Evolutionary conservation across 2,888 invertebrate species (phyloP), one percentile per base, ranked within the genome.

Genomic region (Trichopria drosophilae): DNA sequence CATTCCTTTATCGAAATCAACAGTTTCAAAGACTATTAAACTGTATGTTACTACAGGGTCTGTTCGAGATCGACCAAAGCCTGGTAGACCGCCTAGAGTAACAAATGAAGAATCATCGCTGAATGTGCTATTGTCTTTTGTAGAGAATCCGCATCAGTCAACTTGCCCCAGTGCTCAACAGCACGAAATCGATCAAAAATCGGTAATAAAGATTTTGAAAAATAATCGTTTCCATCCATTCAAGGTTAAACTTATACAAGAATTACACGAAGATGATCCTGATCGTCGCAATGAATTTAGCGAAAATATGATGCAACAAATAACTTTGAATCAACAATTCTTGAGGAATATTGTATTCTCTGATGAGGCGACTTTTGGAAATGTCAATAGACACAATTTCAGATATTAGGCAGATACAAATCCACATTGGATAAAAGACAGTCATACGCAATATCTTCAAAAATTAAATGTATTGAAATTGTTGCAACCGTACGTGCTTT

Each of bases 301-400:
- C 35, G 57, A 57, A 28, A 24, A 32, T 20, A 52, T 51, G 44
- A 55, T 59, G 53, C 12, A 31, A 37, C 43, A 40, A 35, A 46
- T 48, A 10, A 40, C 37, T 31, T 22, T 22, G 12, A 46, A 60
- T 52, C 44, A 9, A 10, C n/a, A 10, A 26, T n/a, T 26, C n/a
- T 26, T 26, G n/a, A 35, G 4, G 22, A 35, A 20, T n/a, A 3
- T n/a, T 3, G 19, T 51, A 54, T 46, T 49, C 43, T n/a, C 28
- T 36, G 24, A 35, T 40, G 19, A 26, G 22, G 32, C 44, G n/a
- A n/a, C n/a, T n/a, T n/a, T n/a, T 54, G 58, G 62, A 29, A 36
- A 41, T 20, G 58, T 67, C n/a, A 68, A 68, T 48, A 53, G 62
- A 13, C 62, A 65, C 34, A 65, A 67, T 44, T 60, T 51, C 35